Evolutionary conservation across 2,888 invertebrate genomes (phyloP), one percentile per base, ranked within the genome.

Genomic region (Magallana nippona): DNA sequence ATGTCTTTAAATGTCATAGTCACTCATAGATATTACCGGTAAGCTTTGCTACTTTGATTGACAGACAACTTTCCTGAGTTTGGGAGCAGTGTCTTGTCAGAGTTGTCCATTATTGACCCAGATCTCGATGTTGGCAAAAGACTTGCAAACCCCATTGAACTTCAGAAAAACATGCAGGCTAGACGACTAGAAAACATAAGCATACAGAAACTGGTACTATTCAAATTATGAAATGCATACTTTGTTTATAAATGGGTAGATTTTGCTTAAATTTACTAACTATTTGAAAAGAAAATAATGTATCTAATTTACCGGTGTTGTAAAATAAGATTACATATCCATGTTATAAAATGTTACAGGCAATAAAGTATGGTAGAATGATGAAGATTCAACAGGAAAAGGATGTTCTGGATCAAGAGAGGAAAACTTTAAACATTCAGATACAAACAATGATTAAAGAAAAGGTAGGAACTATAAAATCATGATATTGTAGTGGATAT

Each of bases 181-280:
- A 27, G 81, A n/a, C 17, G 44, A 44, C 17, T 63, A 55, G 15
- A 81, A 13, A 11, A 81, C 19, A 81, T 81, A n/a, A 81, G 17
- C 22, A 60, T 81, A 44, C 81, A 81, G 19, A 81, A 62, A 63
- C 63, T 81, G 44, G 81, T 81, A 81, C 15, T 27, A 22, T 77
- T 17, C 60, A 60, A 44, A 44, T 44, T n/a, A 17, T 60, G n/a
- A 60, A 60, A 60, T 60, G 17, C n/a, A 8, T 8, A 3, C 11
- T 17, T 60, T 44, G 44, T 44, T 44, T 44, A 44, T 44, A 44
- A 44, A 44, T 44, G 44, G 44, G 8, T 44, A 44, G 44, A 44
- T 44, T 44, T 3, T 44, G 44, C 8, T 44, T 44, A 44, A 44
- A 5, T 44, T 44, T 3, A 44, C 5, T 44, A 44, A 44, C 44